These are phyloP conservation scores for Oreamnos americanus DNA, from an alignment of 2,113 vertebrate genomes.

Conservation along the genomic window DNA sequence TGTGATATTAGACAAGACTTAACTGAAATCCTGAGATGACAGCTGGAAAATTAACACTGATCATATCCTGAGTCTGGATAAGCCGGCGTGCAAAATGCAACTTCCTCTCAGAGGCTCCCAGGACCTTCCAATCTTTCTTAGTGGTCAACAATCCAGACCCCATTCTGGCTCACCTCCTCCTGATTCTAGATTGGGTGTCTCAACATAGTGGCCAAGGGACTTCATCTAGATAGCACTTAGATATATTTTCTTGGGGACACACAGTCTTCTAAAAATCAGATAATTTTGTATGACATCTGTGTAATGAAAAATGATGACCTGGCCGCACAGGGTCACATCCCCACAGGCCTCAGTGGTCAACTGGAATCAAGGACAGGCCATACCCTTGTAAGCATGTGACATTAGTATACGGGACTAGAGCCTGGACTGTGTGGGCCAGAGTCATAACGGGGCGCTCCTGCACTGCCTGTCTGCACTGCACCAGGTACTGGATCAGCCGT, in stretches of 20 bases:
- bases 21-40: conserved; percentile 44
- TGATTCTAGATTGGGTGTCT: neutral
- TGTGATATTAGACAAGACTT: conserved; percentile 18
- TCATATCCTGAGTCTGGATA: neutral
- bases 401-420: neutral
- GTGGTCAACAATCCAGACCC: neutral
- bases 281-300: neutral
- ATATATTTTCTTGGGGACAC: neutral
- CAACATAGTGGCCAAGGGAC: neutral
- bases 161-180: neutral
- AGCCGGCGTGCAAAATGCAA: neutral
- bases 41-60: conserved; percentile 32
- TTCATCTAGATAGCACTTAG: neutral
- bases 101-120: neutral
- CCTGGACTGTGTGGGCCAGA: neutral
- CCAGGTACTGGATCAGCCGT: rapidly evolving
- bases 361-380: neutral
- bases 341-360: neutral
- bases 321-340: neutral
- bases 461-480: rapidly evolving
- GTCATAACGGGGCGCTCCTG: rapidly evolving
- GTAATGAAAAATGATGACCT: neutral
- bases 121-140: neutral
- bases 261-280: neutral
- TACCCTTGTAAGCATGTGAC: neutral